These are phyloP conservation scores for Caenorhabditis sp. DNA, from an alignment of 2,888 invertebrate species.

Conservation along the genomic window DNA sequence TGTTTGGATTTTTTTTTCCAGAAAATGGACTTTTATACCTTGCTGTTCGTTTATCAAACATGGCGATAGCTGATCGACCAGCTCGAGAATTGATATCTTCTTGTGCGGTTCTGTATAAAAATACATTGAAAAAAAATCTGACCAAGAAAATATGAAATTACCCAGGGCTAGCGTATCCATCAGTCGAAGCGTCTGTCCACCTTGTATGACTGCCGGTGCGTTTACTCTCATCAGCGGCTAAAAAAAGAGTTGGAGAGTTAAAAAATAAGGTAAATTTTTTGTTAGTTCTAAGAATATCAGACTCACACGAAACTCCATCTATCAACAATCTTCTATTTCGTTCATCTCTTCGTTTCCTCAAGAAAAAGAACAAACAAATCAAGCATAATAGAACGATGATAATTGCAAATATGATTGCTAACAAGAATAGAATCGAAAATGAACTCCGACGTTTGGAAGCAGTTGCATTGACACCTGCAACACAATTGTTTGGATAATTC, in stretches of 20 bases:
- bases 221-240: conserved; percentile 5
- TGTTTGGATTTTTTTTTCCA: not conserved
- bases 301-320: conserved; percentile 16
- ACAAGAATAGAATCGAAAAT: conserved; percentile 18
- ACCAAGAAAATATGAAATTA: not conserved
- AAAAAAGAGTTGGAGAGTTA: not conserved
- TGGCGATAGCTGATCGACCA: not conserved
- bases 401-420: conserved; percentile 9
- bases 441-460: conserved; percentile 5
- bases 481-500: not conserved
- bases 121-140: not conserved
- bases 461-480: conserved; percentile 2
- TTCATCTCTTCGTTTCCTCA: conserved; percentile 4
- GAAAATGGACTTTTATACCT: too few relatives aligned
- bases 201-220: not conserved
- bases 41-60: conserved; percentile 3
- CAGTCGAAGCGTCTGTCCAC: conserved; percentile 13
- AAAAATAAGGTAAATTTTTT: not conserved
- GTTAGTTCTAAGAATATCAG: too few relatives aligned
- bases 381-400: conserved; percentile 6
- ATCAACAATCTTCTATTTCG: conserved; percentile 11
- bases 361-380: conserved; percentile 9
- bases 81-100: not conserved
- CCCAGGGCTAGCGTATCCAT: conserved; percentile 9
- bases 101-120: not conserved